Conservation (phyloP, 2,888 invertebrate genomes). For the Vanessa cardui region DNA sequence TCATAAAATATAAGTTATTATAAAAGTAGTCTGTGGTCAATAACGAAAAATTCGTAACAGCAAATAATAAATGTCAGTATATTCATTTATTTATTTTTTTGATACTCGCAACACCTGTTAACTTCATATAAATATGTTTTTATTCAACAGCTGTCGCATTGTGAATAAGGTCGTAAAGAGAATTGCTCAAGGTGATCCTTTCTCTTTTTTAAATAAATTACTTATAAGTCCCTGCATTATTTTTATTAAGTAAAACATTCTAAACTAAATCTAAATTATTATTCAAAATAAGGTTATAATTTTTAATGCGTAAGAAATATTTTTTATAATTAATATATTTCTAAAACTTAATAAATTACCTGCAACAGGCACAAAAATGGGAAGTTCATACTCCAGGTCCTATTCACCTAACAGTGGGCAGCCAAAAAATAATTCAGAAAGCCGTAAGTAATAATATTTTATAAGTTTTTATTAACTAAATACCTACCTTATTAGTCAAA, state of each 20-base stretch:
- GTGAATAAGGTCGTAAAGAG: conserved; percentile 59
- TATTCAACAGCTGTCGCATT: conserved; percentile 51
- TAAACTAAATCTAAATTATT: not conserved
- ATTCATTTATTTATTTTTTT: too few relatives aligned
- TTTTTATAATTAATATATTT: not conserved
- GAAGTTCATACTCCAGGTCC: conserved; percentile 72
- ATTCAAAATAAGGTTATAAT: too few relatives aligned
- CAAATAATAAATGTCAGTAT: not conserved
- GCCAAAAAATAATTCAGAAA: conserved; percentile 49
- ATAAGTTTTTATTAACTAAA: not conserved
- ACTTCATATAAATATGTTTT: conserved; percentile 38
- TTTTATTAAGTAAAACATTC: not conserved
- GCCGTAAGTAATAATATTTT: conserved; percentile 56
- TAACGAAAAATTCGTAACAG: not conserved
- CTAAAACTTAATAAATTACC: not conserved
- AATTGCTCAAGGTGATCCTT: conserved; percentile 69
- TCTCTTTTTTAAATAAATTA: conserved; percentile 33
- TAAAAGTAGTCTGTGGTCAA: too few relatives aligned
- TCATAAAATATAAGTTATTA: too few relatives aligned
- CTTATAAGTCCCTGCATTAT: not conserved
- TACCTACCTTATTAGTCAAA: too few relatives aligned
- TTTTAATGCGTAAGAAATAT: too few relatives aligned
- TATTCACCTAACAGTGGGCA: conserved; percentile 69
- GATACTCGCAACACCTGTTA: too few relatives aligned
- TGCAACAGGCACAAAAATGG: conserved; percentile 59